Evolutionary conservation across 2,888 invertebrate species (phyloP), one percentile per base, ranked within the genome.

Genomic region (Siphlonurus alternatus): DNA sequence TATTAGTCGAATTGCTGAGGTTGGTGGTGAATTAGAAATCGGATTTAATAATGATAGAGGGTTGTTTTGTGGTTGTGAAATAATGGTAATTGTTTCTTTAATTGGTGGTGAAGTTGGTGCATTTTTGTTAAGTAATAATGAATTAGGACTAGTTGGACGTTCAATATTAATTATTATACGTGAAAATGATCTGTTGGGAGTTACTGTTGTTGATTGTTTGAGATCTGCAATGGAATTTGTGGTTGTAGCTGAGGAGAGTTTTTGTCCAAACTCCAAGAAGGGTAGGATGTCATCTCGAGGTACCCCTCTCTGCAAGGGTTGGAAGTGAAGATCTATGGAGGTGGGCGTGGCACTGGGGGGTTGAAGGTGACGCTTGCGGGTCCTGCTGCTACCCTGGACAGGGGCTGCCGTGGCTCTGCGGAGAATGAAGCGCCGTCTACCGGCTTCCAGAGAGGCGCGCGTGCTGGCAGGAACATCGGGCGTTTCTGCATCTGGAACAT

Each of bases 251-350:
- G 61, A 18, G 25, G 22, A 18, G 10, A 61, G n/a, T 24, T 61
- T 61, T 24, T 61, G 25, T 10, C 61, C 61, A 25, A 61, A 61
- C 19, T 61, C 61, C 24, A 61, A 24, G n/a, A 23, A 24, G 2
- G 61, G 61, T 15, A 60, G 2, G 23, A 60, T 15, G 2, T 22
- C 60, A 3, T 60, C 60, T 22, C 22, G 23, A 2, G 60, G 18
- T 23, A 20, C 5, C 23, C 24, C 60, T 20, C 24, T 60, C 23
- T 5, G 15, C 23, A 22, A 59, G n/a, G 7, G n/a, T 20, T n/a
- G n/a, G n/a, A n/a, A n/a, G n/a, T n/a, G n/a, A n/a, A n/a, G n/a
- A n/a, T n/a, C n/a, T n/a, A n/a, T n/a, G n/a, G n/a, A 10, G 15
- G 5, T 38, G 5, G 38, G 38, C 5, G 5, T 38, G 5, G 15